A percentile compares a stretch with the other conserved stretches of the same genome.
Conservation (phyloP, 2,797 vertebrate species). For the Natrix natrix region DNA sequence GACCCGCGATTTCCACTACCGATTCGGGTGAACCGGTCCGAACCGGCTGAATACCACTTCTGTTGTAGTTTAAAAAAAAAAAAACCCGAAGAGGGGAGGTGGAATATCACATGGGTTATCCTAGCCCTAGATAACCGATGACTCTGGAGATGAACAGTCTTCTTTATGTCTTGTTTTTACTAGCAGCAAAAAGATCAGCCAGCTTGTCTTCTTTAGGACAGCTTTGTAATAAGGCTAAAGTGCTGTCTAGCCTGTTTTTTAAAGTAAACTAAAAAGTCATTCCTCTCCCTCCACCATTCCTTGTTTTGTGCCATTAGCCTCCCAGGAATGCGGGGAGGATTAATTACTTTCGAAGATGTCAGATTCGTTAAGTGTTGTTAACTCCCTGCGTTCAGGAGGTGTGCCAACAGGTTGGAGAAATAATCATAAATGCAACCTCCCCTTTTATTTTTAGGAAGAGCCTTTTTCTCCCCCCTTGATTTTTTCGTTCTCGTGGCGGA, state of each 20-base stretch:
- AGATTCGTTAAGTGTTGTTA: slow-evolving; percentile 59
- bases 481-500: not conserved
- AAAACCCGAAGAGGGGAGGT: not conserved
- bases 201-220: not conserved
- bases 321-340: slow-evolving; percentile 36
- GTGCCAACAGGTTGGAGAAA: not conserved
- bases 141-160: not conserved
- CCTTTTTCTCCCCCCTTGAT: not conserved
- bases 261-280: not conserved
- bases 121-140: not conserved
- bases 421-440: not conserved
- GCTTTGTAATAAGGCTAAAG: not conserved
- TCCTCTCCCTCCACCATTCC: not conserved
- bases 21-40: no score
- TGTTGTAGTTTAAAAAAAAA: not conserved
- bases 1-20: no score
- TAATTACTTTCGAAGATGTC: slow-evolving; percentile 63
- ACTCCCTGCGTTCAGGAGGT: slow-evolving; percentile 50
- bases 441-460: not conserved
- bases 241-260: slow-evolving; percentile 22
- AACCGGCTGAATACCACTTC: no score
- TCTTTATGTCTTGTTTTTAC: not conserved
- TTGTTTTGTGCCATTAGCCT: slow-evolving; percentile 14
- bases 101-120: not conserved
- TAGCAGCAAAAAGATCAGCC: not conserved